Evolutionary conservation across 2,113 vertebrate genomes (phyloP), one percentile per base, ranked within the genome.

Genomic region (Cathartes aura): DNA sequence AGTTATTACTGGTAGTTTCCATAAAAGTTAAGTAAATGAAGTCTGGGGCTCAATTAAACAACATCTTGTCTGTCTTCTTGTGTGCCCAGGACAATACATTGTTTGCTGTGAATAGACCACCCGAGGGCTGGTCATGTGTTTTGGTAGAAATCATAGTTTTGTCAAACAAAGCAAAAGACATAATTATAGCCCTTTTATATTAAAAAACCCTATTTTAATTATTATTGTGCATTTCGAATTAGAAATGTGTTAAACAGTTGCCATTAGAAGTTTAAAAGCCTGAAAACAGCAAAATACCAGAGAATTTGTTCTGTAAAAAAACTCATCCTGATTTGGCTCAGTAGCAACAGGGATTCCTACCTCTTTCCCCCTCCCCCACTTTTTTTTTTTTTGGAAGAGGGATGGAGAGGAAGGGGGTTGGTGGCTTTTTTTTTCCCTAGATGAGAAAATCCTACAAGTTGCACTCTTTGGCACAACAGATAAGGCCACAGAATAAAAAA

Each of bases 111-210:
- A 97, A 96, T 97, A 87, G 95, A 89, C 96, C 92, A 96, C 97
- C 97, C 93, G 36, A 96, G 71, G 96, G 95, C 71, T 95, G 95
- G 91, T 97, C 97, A 97, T 95, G 95, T 97, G 96, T 91, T 94
- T 97, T 96, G 87, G 92, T 94, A 97, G 84, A 92, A 97, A 93
- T 96, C 90, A 96, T 91, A 93, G 80, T 79, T 97, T 95, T 90
- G 85, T 97, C 67, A 91, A 86, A 97, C 95, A 97, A 96, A 93
- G 78, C 72, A 95, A 89, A 93, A 97, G 56, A 58, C 91, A 4
- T 84, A 95, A 97, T 96, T 97, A 88, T 95, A 93, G 83, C 16
- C 36, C 70, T 93, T 92, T 96, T 87, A 90, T 95, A 83, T 96
- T 81, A 73, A 90, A 92, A 73, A 21, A 62, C 11, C 15, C 22